Percentiles rank a stretch among this genome's conserved stretches.
Evolutionary conservation across 2,888 invertebrate species (phyloP).

Genomic region (Lymantria monacha): DNA sequence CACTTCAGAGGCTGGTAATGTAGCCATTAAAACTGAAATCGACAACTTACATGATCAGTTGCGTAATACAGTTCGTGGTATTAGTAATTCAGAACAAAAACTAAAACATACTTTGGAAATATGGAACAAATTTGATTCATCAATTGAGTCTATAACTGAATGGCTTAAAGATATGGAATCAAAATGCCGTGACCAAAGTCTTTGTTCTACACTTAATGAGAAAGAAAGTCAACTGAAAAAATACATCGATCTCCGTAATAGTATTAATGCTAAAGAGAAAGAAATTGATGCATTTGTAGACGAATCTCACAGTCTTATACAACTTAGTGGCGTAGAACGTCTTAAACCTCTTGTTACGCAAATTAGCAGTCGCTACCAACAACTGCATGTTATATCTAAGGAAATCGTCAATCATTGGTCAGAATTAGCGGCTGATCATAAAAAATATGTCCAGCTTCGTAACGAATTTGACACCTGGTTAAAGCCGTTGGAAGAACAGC

Average conservation of each 20-base stretch:
- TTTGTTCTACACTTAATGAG: constrained; percentile 90
- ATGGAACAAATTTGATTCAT: constrained; percentile 94
- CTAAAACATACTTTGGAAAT: constrained; percentile 88
- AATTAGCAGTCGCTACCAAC: constrained; percentile 93
- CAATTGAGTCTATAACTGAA: constrained; percentile 89
- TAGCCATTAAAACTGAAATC: constrained; percentile 87
- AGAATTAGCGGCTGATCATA: constrained; percentile 91
- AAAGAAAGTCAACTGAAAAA: constrained; percentile 89
- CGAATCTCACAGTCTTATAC: constrained; percentile 92
- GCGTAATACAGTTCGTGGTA: constrained; percentile 85
- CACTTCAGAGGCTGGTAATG: constrained; percentile 91
- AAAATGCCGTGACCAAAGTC: constrained; percentile 92
- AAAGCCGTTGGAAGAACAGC: constrained; percentile 86
- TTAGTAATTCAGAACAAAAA: constrained; percentile 87
- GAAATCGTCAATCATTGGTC: constrained; percentile 93
- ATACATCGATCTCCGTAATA: constrained; percentile 88
- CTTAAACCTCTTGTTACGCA: constrained; percentile 94
- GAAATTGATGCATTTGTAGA: constrained; percentile 95
- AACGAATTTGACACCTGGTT: constrained; percentile 90
- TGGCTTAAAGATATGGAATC: constrained; percentile 94
- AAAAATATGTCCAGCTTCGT: constrained; percentile 88
- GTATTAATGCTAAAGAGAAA: constrained; percentile 90
- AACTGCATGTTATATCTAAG: constrained; percentile 90
- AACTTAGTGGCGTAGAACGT: constrained; percentile 91
- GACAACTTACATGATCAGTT: constrained; percentile 85